Base-by-base conservation (phyloP, 2,888 invertebrate species). In the Scaptomyza polygonia region DNA sequence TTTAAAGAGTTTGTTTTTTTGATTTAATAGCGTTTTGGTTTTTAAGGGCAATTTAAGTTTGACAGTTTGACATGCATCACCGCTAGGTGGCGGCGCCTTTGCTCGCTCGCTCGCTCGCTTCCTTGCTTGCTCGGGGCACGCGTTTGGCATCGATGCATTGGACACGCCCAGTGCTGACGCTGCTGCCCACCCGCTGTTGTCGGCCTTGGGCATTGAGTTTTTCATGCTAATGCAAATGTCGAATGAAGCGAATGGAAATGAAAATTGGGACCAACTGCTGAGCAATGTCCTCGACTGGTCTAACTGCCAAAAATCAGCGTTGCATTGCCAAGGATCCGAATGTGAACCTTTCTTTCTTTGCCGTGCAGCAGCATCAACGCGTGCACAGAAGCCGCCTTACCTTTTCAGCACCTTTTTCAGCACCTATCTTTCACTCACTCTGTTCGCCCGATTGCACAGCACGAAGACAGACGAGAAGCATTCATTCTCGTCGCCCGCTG, bases 361-460 rank as follows among this genome's bases (percentile, higher is more conserved):
- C 32, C 2, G 32, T 12, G n/a, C 32, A 32, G 34, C 36, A 36
- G 36, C 14, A 36, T n/a, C 48, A 48, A 61, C 85, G 81, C 88
- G 81, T 87, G 81, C 81, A 81, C 81, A 52, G 81, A 87, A 81
- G 80, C 87, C 62, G 65, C 12, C 34, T 18, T n/a, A 45, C 68
- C 67, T 57, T 42, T 42, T 25, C 49, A 18, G 63, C 59, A 57
- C 47, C 53, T 48, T 34, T 34, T 14, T 14, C 49, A 11, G 44
- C 44, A 44, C 40, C 16, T 14, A 36, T 12, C 25, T 11, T 34
- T 9, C 34, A 9, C 16, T 59, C 49, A 29, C 29, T 18, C 14
- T 16, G 3, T 11, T n/a, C n/a, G n/a, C 34, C 32, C 44, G 36
- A 25, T 14, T 16, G 54, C 71, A 55, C 66, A 61, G 77, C 80